Percentiles rank a stretch among this genome's conserved stretches.
Conservation (phyloP, 2,888 invertebrate genomes). For the Embidobia sp. region DNA sequence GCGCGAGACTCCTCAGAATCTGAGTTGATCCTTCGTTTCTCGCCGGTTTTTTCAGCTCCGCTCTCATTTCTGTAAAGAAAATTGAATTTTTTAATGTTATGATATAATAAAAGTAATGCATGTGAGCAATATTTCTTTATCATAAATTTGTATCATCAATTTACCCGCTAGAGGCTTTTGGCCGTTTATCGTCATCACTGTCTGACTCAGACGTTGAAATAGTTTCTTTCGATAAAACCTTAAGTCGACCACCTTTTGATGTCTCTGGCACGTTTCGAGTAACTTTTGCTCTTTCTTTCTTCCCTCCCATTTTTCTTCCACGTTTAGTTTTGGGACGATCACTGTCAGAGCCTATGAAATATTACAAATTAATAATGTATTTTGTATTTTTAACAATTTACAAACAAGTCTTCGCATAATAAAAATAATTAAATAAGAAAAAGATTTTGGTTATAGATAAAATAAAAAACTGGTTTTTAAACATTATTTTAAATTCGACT, state of each 20-base stretch:
- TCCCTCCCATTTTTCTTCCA: slow-evolving; percentile 83
- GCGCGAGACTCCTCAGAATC: slow-evolving; percentile 84
- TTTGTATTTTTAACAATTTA: no score
- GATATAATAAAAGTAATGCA: neutral
- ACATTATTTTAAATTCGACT: no score
- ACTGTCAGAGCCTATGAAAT: slow-evolving; percentile 85
- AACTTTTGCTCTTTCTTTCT: slow-evolving; percentile 74
- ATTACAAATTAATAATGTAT: no score
- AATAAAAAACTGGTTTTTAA: no score
- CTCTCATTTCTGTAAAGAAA: slow-evolving; percentile 76
- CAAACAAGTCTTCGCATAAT: no score
- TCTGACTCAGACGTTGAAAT: slow-evolving; percentile 95
- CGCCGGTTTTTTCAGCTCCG: slow-evolving; percentile 82
- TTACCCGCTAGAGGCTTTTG: slow-evolving; percentile 84
- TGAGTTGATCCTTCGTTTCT: slow-evolving; percentile 84
- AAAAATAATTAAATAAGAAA: no score
- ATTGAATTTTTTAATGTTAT: no score
- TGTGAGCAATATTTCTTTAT: no score
- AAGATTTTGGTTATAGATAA: no score
- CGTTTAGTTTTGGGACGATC: slow-evolving; percentile 86
- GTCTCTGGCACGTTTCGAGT: slow-evolving; percentile 84
- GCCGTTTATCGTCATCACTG: slow-evolving; percentile 84
- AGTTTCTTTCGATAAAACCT: slow-evolving; percentile 96
- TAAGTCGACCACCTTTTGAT: slow-evolving; percentile 89
- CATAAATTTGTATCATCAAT: no score